Conservation (phyloP, 1,140 invertebrate genomes). For the Hyposmocoma kahamanoa region DNA sequence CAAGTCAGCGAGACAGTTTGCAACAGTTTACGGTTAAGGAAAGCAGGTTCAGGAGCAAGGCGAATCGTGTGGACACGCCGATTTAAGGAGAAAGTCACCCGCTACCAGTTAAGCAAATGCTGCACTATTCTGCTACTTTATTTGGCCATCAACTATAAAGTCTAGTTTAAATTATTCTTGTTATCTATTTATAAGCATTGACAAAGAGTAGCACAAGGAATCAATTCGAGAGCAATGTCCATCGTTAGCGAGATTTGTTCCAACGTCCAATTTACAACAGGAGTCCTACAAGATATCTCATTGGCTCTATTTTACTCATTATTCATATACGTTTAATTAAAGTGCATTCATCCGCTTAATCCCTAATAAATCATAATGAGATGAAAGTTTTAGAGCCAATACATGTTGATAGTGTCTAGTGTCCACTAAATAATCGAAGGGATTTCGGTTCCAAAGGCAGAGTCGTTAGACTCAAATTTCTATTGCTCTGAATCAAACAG, state of each 20-base stretch:
- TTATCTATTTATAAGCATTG: background rate
- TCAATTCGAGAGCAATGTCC: background rate
- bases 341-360: too few species aligned
- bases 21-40: constrained; percentile 16
- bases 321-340: too few species aligned
- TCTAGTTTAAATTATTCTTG: background rate
- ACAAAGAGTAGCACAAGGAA: background rate
- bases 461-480: background rate
- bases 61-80: constrained; percentile 26
- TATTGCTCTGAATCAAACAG: background rate
- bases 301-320: too few species aligned
- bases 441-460: background rate
- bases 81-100: constrained; percentile 24
- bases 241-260: too few species aligned
- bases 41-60: constrained; percentile 25
- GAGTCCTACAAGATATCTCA: too few species aligned
- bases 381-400: background rate
- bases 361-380: background rate
- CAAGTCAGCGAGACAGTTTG: background rate
- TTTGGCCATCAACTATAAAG: background rate
- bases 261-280: too few species aligned
- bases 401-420: too few species aligned
- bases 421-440: constrained; percentile 1
- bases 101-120: constrained; percentile 7
- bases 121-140: background rate